phyloP scores from a whole-genome alignment of 2,888 invertebrate genomes.

The Rapana venosa region DNA sequence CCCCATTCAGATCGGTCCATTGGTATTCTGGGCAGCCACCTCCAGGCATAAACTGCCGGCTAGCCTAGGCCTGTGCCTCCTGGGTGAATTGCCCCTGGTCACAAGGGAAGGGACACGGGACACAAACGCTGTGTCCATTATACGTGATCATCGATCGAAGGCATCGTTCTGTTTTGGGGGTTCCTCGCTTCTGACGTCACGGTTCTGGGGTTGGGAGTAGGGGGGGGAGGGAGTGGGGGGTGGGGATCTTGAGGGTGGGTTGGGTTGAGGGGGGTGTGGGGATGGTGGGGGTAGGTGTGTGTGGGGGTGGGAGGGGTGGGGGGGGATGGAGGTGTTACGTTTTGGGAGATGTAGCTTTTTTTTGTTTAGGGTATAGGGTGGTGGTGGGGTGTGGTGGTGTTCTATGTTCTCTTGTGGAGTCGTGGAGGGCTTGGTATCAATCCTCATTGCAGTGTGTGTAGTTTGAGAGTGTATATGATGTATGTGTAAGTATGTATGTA shows the following conservation, averaged over 20 bases:
- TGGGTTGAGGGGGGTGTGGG: background rate
- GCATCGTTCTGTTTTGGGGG: background rate
- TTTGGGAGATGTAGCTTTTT: too few relatives aligned
- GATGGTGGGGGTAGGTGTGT: background rate
- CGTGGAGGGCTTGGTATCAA: too few relatives aligned
- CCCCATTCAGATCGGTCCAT: slow-evolving; percentile 1
- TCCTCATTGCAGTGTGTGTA: too few relatives aligned
- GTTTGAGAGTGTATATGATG: background rate
- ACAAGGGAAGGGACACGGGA: background rate
- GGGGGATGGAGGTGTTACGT: too few relatives aligned
- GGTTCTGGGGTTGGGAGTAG: background rate
- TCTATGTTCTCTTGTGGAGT: too few relatives aligned
- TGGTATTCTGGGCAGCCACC: background rate
- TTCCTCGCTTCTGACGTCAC: background rate
- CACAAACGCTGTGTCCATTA: background rate
- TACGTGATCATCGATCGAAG: slow-evolving; percentile 9
- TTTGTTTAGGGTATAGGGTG: too few relatives aligned
- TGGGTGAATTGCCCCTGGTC: background rate
- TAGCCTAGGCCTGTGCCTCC: too few relatives aligned
- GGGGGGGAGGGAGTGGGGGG: background rate
- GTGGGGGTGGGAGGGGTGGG: background rate
- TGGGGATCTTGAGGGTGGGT: background rate
- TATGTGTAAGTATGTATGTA: background rate
- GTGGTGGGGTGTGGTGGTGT: too few relatives aligned
- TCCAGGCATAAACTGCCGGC: background rate